phyloP scores from a whole-genome alignment of 2,113 vertebrate species.

The Patagioenas fasciata region DNA sequence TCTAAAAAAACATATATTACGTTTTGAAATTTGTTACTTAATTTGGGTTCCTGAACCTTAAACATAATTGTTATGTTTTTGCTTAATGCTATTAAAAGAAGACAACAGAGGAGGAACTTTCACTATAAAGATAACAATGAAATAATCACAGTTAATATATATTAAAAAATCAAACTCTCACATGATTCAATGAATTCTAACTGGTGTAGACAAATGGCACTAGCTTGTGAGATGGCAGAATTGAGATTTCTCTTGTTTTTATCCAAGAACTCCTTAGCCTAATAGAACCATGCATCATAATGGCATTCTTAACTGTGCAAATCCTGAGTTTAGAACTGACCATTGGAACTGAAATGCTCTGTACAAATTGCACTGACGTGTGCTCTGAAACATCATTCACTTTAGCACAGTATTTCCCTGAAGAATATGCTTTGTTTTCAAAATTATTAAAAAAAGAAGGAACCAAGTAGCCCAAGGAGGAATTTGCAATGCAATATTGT shows the following conservation, averaged over 20 bases:
- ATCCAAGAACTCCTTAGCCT: not conserved
- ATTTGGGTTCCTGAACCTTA: not conserved
- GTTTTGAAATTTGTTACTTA: not conserved
- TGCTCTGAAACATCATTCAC: not conserved
- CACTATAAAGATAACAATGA: not conserved
- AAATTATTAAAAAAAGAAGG: not conserved
- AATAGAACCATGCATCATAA: not conserved
- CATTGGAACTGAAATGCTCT: not conserved
- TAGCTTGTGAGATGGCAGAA: not conserved
- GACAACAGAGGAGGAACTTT: not conserved
- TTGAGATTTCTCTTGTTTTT: not conserved
- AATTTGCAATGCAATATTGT: slow-evolving; percentile 37
- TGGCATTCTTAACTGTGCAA: not conserved
- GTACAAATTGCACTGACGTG: not conserved
- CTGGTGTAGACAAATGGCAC: not conserved
- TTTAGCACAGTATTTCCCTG: not conserved
- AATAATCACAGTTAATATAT: not conserved
- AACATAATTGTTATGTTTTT: not conserved
- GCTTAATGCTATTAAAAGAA: not conserved
- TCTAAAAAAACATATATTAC: not conserved
- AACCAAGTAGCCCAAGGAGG: slow-evolving; percentile 12
- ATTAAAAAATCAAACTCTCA: not conserved
- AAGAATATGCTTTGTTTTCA: slow-evolving; percentile 29
- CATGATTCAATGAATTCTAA: not conserved
- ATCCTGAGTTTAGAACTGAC: not conserved